Percentiles rank a stretch among this genome's conserved stretches.
Conservation (phyloP, 2,797 vertebrate genomes). For the Enteromius afrohamiltoni region DNA sequence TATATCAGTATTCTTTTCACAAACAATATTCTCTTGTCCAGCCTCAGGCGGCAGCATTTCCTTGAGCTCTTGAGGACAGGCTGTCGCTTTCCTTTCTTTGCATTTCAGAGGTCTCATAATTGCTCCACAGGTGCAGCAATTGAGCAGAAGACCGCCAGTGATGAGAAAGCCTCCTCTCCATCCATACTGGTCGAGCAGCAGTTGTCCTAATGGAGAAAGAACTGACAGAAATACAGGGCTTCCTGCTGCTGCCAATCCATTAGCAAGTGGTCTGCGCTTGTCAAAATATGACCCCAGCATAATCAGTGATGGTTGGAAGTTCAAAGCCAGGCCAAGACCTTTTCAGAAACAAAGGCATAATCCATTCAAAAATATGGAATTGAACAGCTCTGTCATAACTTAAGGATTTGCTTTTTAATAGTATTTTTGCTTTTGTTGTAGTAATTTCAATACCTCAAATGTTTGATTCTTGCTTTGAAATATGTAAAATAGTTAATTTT, state of each 20-base stretch:
- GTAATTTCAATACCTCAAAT: not conserved
- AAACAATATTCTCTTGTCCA: conserved; percentile 61
- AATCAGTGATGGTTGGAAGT: conserved; percentile 83
- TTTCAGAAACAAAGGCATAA: conserved; percentile 29
- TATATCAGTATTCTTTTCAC: conserved; percentile 51
- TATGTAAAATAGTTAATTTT: not conserved
- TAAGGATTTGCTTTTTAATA: not conserved
- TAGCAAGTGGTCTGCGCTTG: conserved; percentile 81
- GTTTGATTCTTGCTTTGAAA: not conserved
- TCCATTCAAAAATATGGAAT: not conserved
- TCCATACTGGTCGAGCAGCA: conserved; percentile 78
- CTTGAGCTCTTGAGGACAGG: conserved; percentile 69
- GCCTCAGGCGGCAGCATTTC: conserved; percentile 73
- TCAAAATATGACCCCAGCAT: conserved; percentile 83
- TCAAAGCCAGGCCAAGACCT: conserved; percentile 82
- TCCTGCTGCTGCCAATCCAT: conserved; percentile 82
- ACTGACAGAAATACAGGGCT: conserved; percentile 82
- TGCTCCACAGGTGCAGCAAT: conserved; percentile 82
- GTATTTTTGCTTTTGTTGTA: not conserved
- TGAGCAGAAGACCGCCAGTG: conserved; percentile 81
- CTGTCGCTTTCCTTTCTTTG: conserved; percentile 60
- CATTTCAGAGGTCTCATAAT: conserved; percentile 79
- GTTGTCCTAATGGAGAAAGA: conserved; percentile 81
- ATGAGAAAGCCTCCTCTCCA: conserved; percentile 85
- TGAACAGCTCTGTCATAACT: not conserved